Conservation (phyloP, 2,113 vertebrate species). For the Pipra filicauda region DNA sequence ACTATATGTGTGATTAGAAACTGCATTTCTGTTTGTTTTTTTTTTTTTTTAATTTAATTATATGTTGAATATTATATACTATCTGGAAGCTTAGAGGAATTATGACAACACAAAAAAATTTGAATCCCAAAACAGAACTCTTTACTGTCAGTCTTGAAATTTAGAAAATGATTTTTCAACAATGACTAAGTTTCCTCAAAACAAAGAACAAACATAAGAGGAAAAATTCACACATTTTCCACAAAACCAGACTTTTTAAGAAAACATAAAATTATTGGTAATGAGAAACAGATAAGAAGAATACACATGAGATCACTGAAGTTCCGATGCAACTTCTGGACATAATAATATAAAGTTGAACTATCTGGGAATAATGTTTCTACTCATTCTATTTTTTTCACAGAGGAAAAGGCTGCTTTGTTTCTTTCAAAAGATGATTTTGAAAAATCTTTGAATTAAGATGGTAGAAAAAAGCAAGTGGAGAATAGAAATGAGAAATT, state of each 20-base stretch:
- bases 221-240: rapidly evolving
- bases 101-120: neutral
- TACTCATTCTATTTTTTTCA: neutral
- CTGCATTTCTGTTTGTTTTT: neutral
- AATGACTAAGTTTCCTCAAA: neutral
- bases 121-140: neutral
- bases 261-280: neutral
- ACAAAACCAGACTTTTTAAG: neutral
- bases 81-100: neutral
- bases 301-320: neutral
- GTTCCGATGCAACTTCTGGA: neutral
- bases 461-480: neutral
- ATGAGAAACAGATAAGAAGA: neutral
- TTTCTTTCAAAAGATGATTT: neutral
- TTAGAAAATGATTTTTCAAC: neutral
- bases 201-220: neutral
- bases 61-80: neutral
- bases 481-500: neutral
- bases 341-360: neutral
- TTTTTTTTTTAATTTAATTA: neutral
- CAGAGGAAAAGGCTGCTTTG: neutral
- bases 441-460: neutral
- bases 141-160: neutral
- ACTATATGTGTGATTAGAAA: neutral
- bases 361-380: neutral